Evolutionary conservation across 2,797 vertebrate genomes (phyloP), one percentile per base, ranked within the genome.

Genomic region (Enteromius mattozi): DNA sequence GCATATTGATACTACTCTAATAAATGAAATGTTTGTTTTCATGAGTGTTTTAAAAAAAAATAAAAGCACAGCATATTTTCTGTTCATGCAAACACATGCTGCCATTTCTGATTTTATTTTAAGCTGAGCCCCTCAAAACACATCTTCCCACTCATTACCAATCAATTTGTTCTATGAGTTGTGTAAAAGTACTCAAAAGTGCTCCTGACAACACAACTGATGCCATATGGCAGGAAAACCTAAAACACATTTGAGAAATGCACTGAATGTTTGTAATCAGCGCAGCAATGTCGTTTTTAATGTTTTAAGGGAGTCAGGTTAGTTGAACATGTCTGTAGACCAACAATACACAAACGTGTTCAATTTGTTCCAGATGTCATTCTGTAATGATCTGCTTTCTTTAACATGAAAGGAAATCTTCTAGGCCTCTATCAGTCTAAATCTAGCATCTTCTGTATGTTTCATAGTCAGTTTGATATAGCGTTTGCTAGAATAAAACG

Each of bases 121-220:
- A 56, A 7, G 35, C 30, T 75, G 19, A 69, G 66, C 35, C 66
- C 35, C 30, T 21, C 9, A 42, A 70, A 27, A 75, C n/a, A 37
- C 2, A n/a, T 33, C 45, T 12, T 75, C 47, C 17, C 30, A 54
- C 30, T 54, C 13, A n/a, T n/a, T 13, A 76, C 33, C 19, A 56
- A 37, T 37, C 33, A 56, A 56, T 35, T n/a, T 54, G 27, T 37
- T 35, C 47, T 21, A 35, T 56, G 5, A 37, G 72, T 74, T 51
- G 69, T 33, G 27, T 37, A 54, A 35, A 54, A 35, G 6, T n/a
- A n/a, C 49, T 37, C 19, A 37, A 51, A 65, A 56, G 49, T 76
- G 72, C 30, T n/a, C 33, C 30, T 76, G 72, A 76, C 72, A 76
- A 35, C 72, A 37, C 30, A 56, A 76, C 49, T 76, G 72, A 56